Percentiles rank a stretch among this genome's conserved stretches.
Conservation (phyloP, 2,797 vertebrate species). For the Denticeps clupeoides region DNA sequence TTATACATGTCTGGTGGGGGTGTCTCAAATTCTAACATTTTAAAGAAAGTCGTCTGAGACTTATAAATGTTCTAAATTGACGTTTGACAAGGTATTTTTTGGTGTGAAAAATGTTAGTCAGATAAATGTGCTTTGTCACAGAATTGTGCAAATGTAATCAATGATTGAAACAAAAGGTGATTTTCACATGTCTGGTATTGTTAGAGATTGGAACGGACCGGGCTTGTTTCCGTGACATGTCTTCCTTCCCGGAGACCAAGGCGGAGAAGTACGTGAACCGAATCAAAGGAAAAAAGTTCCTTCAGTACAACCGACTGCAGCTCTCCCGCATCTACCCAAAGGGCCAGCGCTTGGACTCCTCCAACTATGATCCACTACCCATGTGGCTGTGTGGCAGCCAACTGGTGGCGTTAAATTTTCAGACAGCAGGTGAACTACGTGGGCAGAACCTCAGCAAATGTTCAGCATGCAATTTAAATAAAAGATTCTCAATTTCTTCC, state of each 20-base stretch:
- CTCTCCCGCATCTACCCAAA: constrained; percentile 95
- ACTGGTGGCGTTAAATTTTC: constrained; percentile 95
- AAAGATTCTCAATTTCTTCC: too few species aligned
- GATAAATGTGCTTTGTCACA: too few species aligned
- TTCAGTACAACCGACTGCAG: constrained; percentile 96
- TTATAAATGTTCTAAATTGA: background rate
- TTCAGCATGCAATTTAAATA: too few species aligned
- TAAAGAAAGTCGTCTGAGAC: too few species aligned
- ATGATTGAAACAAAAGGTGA: too few species aligned
- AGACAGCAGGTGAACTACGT: constrained; percentile 95
- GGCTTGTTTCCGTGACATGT: constrained; percentile 96
- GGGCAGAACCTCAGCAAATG: background rate
- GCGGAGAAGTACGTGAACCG: constrained; percentile 95
- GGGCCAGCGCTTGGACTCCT: constrained; percentile 93
- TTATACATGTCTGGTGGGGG: too few species aligned
- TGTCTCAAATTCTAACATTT: too few species aligned
- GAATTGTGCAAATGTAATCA: too few species aligned
- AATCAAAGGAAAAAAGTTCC: constrained; percentile 90
- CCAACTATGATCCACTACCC: constrained; percentile 93
- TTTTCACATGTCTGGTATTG: too few species aligned
- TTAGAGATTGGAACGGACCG: constrained; percentile 92
- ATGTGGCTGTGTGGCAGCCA: constrained; percentile 99
- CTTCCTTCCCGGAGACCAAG: constrained; percentile 96
- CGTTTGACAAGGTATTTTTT: background rate
- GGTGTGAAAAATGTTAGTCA: too few species aligned